phyloP scores from a whole-genome alignment of 2,113 vertebrate genomes.

The Cercopithecus mona region DNA sequence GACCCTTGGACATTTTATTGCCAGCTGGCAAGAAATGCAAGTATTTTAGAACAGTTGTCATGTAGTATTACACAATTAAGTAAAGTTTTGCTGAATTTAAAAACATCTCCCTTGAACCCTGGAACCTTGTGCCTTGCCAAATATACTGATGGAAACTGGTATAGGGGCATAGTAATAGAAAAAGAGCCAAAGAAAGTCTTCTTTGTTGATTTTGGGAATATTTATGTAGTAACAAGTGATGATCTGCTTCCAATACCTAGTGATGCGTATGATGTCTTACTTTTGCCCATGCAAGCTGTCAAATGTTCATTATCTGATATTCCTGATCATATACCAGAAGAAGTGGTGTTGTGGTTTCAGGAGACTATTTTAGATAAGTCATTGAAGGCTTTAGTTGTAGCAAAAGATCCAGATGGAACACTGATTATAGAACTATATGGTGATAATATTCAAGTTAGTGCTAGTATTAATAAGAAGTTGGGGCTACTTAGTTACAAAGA shows the following conservation, averaged over 20 bases:
- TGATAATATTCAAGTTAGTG: constrained; percentile 88
- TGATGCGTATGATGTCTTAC: constrained; percentile 88
- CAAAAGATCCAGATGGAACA: constrained; percentile 90
- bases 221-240: constrained; percentile 82
- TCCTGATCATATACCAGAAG: constrained; percentile 79
- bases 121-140: constrained; percentile 92
- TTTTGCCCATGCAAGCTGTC: constrained; percentile 93
- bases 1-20: constrained; percentile 90
- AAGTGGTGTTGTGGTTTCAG: constrained; percentile 90
- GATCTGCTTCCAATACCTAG: constrained; percentile 89
- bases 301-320: constrained; percentile 91
- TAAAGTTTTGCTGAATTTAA: constrained; percentile 71
- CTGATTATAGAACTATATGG: constrained; percentile 92
- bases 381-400: constrained; percentile 89
- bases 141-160: constrained; percentile 92
- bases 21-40: constrained; percentile 88
- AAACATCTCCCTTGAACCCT: constrained; percentile 72
- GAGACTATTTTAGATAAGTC: constrained; percentile 82
- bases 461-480: constrained; percentile 87
- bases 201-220: constrained; percentile 97
- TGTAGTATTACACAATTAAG: constrained; percentile 83
- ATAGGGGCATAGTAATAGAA: constrained; percentile 88
- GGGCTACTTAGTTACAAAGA: constrained; percentile 50
- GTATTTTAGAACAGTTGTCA: constrained; percentile 84
- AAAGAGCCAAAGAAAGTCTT: constrained; percentile 85